These are phyloP conservation scores for Baronia brevicornis DNA, from an alignment of 2,888 invertebrate genomes.

Conservation along the genomic window DNA sequence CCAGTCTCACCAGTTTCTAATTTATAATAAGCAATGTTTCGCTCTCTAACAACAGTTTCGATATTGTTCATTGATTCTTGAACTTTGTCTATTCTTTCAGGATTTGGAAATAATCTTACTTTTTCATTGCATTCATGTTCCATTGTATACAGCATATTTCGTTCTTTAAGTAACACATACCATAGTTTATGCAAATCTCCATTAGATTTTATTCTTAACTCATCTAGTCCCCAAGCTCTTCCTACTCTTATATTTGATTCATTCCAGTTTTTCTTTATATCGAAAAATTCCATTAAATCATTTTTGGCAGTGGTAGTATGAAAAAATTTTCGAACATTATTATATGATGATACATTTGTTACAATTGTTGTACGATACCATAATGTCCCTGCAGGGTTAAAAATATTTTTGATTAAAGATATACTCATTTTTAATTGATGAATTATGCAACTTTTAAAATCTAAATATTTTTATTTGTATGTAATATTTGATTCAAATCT, in stretches of 20 bases:
- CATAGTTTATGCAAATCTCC: slow-evolving; percentile 97
- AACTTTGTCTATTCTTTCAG: slow-evolving; percentile 95
- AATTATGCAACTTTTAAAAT: slow-evolving; percentile 5
- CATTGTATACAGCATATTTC: slow-evolving; percentile 98
- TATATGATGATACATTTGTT: slow-evolving; percentile 21
- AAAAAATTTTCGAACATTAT: slow-evolving; percentile 21
- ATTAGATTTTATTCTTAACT: slow-evolving; percentile 95
- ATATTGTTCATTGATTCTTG: slow-evolving; percentile 96
- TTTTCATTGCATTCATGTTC: slow-evolving; percentile 85
- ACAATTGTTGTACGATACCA: slow-evolving; percentile 34
- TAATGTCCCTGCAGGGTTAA: slow-evolving; percentile 28
- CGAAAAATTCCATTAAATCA: slow-evolving; percentile 92
- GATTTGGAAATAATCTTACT: slow-evolving; percentile 86
- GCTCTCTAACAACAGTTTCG: slow-evolving; percentile 91
- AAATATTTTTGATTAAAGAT: slow-evolving; percentile 26
- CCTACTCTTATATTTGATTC: slow-evolving; percentile 85
- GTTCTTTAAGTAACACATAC: slow-evolving; percentile 93
- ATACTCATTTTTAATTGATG: slow-evolving; percentile 27
- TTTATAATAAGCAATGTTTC: slow-evolving; percentile 91
- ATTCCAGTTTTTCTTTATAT: slow-evolving; percentile 88
- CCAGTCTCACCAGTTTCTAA: slow-evolving; percentile 93
- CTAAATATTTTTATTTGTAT: no score
- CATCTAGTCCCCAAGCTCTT: slow-evolving; percentile 91
- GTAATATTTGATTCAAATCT: no score
- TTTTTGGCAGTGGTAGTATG: slow-evolving; percentile 51